A percentile compares a stretch with the other conserved stretches of the same genome.
These are phyloP conservation scores for Alca torda DNA, from an alignment of 2,797 vertebrate genomes.

Conservation along the genomic window DNA sequence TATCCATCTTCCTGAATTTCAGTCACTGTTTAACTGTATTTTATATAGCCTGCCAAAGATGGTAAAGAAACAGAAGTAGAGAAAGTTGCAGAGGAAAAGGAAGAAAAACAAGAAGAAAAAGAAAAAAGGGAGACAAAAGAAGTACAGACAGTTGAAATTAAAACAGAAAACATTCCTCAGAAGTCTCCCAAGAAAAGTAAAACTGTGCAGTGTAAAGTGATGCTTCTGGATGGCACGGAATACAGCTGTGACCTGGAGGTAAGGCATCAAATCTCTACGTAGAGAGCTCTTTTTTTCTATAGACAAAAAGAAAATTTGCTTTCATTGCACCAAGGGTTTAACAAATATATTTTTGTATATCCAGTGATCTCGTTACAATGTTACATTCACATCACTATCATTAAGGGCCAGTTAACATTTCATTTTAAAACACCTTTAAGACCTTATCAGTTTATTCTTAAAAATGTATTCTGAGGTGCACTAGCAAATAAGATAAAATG, in stretches of 20 bases:
- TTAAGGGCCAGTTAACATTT: background rate
- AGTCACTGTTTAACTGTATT: background rate
- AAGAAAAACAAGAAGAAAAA: constrained; percentile 59
- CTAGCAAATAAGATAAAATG: background rate
- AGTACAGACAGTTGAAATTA: constrained; percentile 77
- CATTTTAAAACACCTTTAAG: background rate
- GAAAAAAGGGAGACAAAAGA: constrained; percentile 79
- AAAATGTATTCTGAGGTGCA: background rate
- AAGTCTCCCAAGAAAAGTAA: constrained; percentile 90
- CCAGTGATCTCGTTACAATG: background rate
- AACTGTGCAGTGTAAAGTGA: constrained; percentile 88
- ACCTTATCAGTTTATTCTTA: background rate
- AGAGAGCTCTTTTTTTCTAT: background rate
- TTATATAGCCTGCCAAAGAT: constrained; percentile 80
- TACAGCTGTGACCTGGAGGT: constrained; percentile 94
- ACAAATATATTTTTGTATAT: background rate
- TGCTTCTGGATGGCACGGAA: constrained; percentile 88
- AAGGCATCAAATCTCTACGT: constrained; percentile 35
- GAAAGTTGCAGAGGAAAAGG: constrained; percentile 67
- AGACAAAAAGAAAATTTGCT: background rate
- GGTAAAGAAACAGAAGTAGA: constrained; percentile 67
- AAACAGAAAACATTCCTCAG: constrained; percentile 75
- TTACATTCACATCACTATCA: background rate
- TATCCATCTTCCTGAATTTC: background rate
- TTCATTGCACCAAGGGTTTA: background rate